phyloP scores from a whole-genome alignment of 2,113 vertebrate species.

The Xenopus tropicalis region UCB_Xtro_10.0 CM004450.2:61319501-61320000 shows the following conservation, averaged over 20 bases:
- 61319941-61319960: not conserved
- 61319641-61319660: too few relatives aligned
- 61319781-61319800: not conserved
- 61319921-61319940: not conserved
- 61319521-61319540: too few relatives aligned
- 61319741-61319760: not conserved
- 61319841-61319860: not conserved
- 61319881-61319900: not conserved
- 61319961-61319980: not conserved
- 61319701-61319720: not conserved
- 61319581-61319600: too few relatives aligned
- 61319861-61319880: not conserved
- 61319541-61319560: too few relatives aligned
- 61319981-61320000: not conserved
- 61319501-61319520: too few relatives aligned
- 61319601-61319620: too few relatives aligned
- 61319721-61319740: not conserved
- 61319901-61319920: conserved; percentile 1
- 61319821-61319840: not conserved
- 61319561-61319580: too few relatives aligned
- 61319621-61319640: too few relatives aligned
- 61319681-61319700: too few relatives aligned
- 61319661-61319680: too few relatives aligned
- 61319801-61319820: not conserved
- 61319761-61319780: not conserved